Base-by-base conservation (phyloP, 2,888 invertebrate species). In the Erebia epiphron region DNA sequence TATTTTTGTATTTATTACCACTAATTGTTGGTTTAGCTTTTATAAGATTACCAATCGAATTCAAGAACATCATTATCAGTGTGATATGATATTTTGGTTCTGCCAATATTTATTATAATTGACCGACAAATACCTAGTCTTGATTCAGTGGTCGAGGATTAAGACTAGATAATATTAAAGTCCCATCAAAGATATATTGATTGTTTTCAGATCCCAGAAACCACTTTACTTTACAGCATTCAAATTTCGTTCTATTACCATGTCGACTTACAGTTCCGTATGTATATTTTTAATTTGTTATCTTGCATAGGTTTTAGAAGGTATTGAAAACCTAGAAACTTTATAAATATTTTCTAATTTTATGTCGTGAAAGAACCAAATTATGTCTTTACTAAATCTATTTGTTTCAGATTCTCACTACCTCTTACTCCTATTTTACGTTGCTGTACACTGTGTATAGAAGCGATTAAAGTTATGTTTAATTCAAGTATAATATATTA, bases 201-300 rank as follows among this genome's bases (percentile, higher is more conserved):
- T n/a, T 64, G 57, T 61, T 82, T 86, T 69, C 83, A 91, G 91
- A 75, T 89, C 90, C 14, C 91, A 90, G 78, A 88, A 86, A 76
- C 90, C 91, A 16, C 80, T 90, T 63, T 89, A 86, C 77, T 90
- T 90, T 75, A 91, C 90, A 13, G 88, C 91, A 0, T 77, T 88
- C 66, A 90, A 91, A 78, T 90, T 91, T 74, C 80, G 84, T 18
- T 76, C 84, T 14, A 89, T 90, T 57, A 90, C 90, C 54, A 84
- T 91, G 81, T 75, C 79, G 65, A 90, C 91, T 1, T 91, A 87
- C 68, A 88, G 85, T 73, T 90, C 90, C 72, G 90, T 90, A 78
- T 84, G 86, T 79, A 69, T 75, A 61, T 54, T 35, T 21, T 41
- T 14, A 18, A 13, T 41, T 1, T 16, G n/a, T 41, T 26, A 52